Percentiles rank a stretch among this genome's conserved stretches.
phyloP scores from a whole-genome alignment of 2,113 vertebrate species.

The Corvus moneduloides region DNA sequence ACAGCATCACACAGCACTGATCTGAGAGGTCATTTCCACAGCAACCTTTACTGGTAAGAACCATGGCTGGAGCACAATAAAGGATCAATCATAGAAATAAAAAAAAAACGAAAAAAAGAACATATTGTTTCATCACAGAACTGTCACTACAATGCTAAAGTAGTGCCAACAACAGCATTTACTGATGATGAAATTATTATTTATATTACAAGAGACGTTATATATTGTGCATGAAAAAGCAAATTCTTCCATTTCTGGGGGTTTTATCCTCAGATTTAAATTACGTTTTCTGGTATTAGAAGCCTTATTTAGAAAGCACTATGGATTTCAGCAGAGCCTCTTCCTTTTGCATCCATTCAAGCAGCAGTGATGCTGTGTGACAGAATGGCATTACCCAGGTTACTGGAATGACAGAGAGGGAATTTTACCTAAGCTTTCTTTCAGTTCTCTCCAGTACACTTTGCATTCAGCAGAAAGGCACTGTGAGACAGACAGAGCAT shows the following conservation, averaged over 20 bases:
- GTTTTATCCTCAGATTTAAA: background rate
- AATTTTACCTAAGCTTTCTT: background rate
- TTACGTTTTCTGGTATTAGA: background rate
- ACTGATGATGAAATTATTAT: background rate
- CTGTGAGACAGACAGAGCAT: background rate
- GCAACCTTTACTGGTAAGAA: background rate
- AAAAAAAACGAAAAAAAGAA: background rate
- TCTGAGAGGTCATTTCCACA: background rate
- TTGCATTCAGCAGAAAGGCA: background rate
- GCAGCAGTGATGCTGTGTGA: background rate
- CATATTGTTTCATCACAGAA: background rate
- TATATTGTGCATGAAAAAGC: background rate
- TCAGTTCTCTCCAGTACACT: background rate
- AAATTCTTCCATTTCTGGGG: background rate
- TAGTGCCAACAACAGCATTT: background rate
- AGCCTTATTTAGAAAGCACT: background rate
- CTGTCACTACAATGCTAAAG: background rate
- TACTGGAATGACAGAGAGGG: background rate
- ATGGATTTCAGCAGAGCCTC: background rate
- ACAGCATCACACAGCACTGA: background rate
- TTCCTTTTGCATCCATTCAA: background rate
- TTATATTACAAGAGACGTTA: background rate
- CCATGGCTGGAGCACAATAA: background rate
- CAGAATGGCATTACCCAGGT: background rate
- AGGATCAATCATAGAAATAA: background rate